Conservation (phyloP, 1,140 invertebrate genomes). For the Drosophila teissieri region DNA sequence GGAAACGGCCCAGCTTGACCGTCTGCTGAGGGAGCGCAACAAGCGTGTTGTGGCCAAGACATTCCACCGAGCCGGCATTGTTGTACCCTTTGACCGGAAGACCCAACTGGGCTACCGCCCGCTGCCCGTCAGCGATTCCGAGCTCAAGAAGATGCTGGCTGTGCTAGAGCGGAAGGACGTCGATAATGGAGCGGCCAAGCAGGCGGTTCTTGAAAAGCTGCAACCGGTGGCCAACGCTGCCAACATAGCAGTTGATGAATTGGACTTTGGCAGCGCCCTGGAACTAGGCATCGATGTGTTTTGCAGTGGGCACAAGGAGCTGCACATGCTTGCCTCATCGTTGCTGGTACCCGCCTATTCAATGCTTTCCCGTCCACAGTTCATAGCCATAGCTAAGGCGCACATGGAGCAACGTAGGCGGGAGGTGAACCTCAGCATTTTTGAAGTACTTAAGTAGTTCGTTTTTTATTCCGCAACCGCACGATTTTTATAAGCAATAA, state of each 20-base stretch:
- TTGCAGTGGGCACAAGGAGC: constrained; percentile 88
- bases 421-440: constrained; percentile 65
- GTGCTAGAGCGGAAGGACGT: constrained; percentile 87
- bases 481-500: constrained; percentile 31
- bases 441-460: constrained; percentile 59
- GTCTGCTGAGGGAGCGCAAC: constrained; percentile 86
- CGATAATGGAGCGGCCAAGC: constrained; percentile 86
- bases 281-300: constrained; percentile 95
- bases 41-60: constrained; percentile 90
- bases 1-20: constrained; percentile 52
- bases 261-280: constrained; percentile 95
- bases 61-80: constrained; percentile 94
- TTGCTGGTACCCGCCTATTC: constrained; percentile 92
- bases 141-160: constrained; percentile 90
- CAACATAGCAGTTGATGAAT: constrained; percentile 91
- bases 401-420: constrained; percentile 86
- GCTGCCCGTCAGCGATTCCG: constrained; percentile 90
- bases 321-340: constrained; percentile 88
- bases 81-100: constrained; percentile 93
- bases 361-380: constrained; percentile 89
- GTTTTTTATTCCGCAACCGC: constrained; percentile 48
- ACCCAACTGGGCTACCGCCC: constrained; percentile 92
- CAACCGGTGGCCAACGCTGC: constrained; percentile 91
- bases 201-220: constrained; percentile 87
- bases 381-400: constrained; percentile 90